phyloP scores from a whole-genome alignment of 2,113 vertebrate genomes.

The Buteo buteo region DNA sequence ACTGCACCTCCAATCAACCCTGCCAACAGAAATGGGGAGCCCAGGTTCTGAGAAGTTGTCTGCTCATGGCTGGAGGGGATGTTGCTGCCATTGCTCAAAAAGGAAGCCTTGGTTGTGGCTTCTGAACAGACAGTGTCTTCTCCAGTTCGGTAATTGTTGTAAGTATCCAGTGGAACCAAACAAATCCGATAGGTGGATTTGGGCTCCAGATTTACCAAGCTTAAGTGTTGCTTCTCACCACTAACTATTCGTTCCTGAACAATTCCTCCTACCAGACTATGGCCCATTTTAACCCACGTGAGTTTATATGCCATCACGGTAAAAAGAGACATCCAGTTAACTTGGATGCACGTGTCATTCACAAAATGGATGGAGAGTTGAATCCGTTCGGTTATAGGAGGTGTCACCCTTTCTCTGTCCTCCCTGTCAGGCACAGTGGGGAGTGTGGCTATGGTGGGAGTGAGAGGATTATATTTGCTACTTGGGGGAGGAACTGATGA shows the following conservation, averaged over 20 bases:
- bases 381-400: slow-evolving; percentile 83
- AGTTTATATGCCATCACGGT: slow-evolving; percentile 91
- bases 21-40: slow-evolving; percentile 90
- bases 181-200: slow-evolving; percentile 92
- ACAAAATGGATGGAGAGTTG: slow-evolving; percentile 89
- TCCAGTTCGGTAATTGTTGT: slow-evolving; percentile 85
- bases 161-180: slow-evolving; percentile 89
- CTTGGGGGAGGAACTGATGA: slow-evolving; percentile 39
- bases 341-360: slow-evolving; percentile 88
- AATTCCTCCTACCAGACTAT: slow-evolving; percentile 88
- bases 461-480: slow-evolving; percentile 39
- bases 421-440: slow-evolving; percentile 73
- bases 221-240: slow-evolving; percentile 84
- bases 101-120: slow-evolving; percentile 83
- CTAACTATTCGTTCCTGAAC: slow-evolving; percentile 89
- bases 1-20: slow-evolving; percentile 92
- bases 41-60: slow-evolving; percentile 83
- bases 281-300: slow-evolving; percentile 95
- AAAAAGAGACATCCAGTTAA: slow-evolving; percentile 91
- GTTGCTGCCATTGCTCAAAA: slow-evolving; percentile 75
- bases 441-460: slow-evolving; percentile 66
- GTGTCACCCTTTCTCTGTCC: slow-evolving; percentile 71
- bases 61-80: slow-evolving; percentile 87
- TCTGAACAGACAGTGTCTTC: slow-evolving; percentile 92
- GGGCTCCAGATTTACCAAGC: slow-evolving; percentile 85